Evolutionary conservation across 2,888 invertebrate genomes (phyloP).

Genomic region (Rhogogaster chlorosoma): DNA sequence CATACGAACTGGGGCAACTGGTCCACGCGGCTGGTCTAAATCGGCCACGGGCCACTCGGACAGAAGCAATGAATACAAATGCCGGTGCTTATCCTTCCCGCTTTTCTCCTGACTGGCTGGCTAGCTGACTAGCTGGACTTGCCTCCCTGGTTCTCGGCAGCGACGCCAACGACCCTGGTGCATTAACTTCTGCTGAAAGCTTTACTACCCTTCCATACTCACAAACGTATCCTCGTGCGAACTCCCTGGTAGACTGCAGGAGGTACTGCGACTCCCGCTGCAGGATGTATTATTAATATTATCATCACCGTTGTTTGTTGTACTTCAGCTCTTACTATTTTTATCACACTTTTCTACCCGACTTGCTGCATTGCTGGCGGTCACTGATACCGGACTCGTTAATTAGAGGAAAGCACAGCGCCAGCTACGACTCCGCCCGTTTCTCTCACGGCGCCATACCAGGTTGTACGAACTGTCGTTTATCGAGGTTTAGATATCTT

Average conservation of each 20-base stretch:
- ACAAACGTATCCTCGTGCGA: not conserved
- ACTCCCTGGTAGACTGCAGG: not conserved
- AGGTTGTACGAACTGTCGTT: not conserved
- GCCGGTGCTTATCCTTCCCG: constrained; percentile 50
- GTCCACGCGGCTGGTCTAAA: not conserved
- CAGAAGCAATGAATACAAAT: constrained; percentile 55
- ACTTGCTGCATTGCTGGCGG: not conserved
- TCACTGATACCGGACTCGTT: constrained; percentile 33
- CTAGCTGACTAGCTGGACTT: constrained; percentile 31
- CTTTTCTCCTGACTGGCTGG: constrained; percentile 32
- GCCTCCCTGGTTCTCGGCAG: not conserved
- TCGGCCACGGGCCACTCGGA: constrained; percentile 45
- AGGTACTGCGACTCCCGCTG: not conserved
- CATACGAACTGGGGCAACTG: not conserved
- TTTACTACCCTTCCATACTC: constrained; percentile 10
- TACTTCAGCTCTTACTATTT: not conserved
- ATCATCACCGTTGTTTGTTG: not conserved
- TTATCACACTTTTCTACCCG: not conserved
- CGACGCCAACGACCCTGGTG: constrained; percentile 11
- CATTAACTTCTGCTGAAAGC: constrained; percentile 44
- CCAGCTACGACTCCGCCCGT: not conserved
- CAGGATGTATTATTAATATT: constrained; percentile 15
- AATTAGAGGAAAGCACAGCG: constrained; percentile 14
- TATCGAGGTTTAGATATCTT: not conserved
- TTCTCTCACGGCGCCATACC: constrained; percentile 5